Evolutionary conservation across 1,140 invertebrate genomes (phyloP), one percentile per base, ranked within the genome.

Genomic region (Lepidostoma basale): DNA sequence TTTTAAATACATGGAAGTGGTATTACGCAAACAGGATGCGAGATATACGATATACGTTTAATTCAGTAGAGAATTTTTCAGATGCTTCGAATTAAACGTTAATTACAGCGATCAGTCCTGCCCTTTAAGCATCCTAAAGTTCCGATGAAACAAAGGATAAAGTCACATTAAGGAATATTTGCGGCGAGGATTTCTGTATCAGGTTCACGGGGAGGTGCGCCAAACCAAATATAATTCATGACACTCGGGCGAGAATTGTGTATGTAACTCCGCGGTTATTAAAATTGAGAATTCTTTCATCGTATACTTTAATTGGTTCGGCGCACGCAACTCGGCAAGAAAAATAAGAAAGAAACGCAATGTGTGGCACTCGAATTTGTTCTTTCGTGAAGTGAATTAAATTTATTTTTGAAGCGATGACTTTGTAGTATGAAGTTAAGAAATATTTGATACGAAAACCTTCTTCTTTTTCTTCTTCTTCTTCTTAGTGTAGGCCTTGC

Each of bases 121-220:
- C n/a, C n/a, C n/a, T 49, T 49, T 12, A 9, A 22, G 18, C 25
- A 12, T 1, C 10, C 22, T n/a, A 49, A 26, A 0, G 45, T 49
- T n/a, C 45, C 23, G 45, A 49, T 49, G 45, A 49, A 12, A 49
- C 12, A 23, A 18, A 49, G 45, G 45, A 49, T 49, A 49, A 49
- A n/a, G 45, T 49, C 45, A 23, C 45, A 49, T 49, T 49, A 49
- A n/a, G 20, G 45, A 8, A 12, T 49, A 49, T 23, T 49, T 49
- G 45, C 18, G 20, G 45, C 45, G 5, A 22, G 45, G 14, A 26
- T 49, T 49, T 23, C 45, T 0, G 45, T 49, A 49, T 49, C 45
- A 25, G n/a, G n/a, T n/a, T n/a, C n/a, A n/a, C n/a, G n/a, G n/a
- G n/a, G n/a, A n/a, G n/a, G n/a, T n/a, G n/a, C n/a, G n/a, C n/a